Base-by-base conservation (phyloP, 2,888 invertebrate species). In the Frankliniella intonsa region DNA sequence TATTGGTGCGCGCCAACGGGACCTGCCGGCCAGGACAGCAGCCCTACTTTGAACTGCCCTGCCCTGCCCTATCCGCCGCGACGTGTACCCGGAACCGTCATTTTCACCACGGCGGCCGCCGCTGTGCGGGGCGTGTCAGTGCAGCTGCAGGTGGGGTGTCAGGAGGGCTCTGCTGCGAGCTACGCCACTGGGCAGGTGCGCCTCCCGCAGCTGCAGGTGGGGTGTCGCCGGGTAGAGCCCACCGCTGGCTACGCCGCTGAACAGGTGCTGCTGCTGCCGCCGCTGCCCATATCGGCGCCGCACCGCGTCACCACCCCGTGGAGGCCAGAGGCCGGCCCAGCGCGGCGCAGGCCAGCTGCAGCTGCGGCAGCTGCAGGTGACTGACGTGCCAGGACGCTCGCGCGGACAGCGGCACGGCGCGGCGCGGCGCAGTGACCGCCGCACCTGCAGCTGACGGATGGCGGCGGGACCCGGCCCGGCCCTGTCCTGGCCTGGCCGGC, bases 361-460 rank as follows among this genome's bases (percentile, higher is more conserved):
- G 65, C 65, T 65, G 65, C n/a, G n/a, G 19, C 17, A 22, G 69
- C 69, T 22, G 69, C n/a, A 5, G 69, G n/a, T 76, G 69, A 76
- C 22, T 76, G 69, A 76, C 69, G 69, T 76, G 22, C 25, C 69
- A 76, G 69, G 69, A 76, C 69, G 69, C 69, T 22, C 25, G 25
- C 69, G 22, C 25, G 25, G 69, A 76, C 69, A 76, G 69, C 55
- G 55, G 55, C 55, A 12, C 51, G 51, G 10, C 10, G 55, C 55
- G 19, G 51, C 14, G 14, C 14, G 55, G 14, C 69, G 11, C 25
- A 76, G 22, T 12, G 69, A 22, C 22, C 69, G 22, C 25, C 69
- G 69, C 69, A 76, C 69, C 69, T 69, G 69, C 69, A 69, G 69
- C 69, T 76, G 69, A 76, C 69, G 69, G 25, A 76, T 76, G 69